Evolutionary conservation across 2,113 vertebrate genomes (phyloP).

Genomic region (Edolisoma coerulescens): DNA sequence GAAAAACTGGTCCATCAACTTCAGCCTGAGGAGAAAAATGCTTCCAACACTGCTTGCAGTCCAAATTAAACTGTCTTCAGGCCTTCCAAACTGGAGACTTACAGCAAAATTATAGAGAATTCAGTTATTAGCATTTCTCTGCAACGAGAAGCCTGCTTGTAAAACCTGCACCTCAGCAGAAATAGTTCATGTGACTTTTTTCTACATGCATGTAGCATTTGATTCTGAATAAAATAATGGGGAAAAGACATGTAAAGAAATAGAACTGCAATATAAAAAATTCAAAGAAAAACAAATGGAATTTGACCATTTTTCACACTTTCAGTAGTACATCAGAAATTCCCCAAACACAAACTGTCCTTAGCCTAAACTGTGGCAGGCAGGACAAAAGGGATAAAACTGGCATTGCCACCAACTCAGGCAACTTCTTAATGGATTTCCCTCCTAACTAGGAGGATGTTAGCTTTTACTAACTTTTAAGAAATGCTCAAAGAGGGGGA

Average conservation of each 20-base stretch:
- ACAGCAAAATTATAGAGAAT: neutral
- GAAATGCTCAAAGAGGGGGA: neutral
- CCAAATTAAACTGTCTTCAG: neutral
- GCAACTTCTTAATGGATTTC: neutral
- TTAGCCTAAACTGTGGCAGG: neutral
- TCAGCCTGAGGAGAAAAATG: neutral
- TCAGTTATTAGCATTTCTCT: neutral
- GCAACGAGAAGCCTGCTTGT: neutral
- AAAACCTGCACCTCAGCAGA: neutral
- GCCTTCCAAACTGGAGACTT: neutral
- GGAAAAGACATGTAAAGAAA: neutral
- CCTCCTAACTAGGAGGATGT: neutral
- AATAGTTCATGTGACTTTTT: neutral
- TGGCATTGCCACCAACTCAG: neutral
- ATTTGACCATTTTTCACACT: neutral
- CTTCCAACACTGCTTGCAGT: neutral
- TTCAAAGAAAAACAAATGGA: neutral
- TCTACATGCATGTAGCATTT: neutral
- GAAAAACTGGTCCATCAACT: slow-evolving; percentile 22
- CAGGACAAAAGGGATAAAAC: neutral
- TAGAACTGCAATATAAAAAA: neutral
- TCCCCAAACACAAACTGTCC: neutral
- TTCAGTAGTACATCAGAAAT: neutral
- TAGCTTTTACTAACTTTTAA: neutral
- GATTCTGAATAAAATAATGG: neutral